Evolutionary conservation across 2,888 invertebrate species (phyloP).

Genomic region (Drosophila seclusa): DNA sequence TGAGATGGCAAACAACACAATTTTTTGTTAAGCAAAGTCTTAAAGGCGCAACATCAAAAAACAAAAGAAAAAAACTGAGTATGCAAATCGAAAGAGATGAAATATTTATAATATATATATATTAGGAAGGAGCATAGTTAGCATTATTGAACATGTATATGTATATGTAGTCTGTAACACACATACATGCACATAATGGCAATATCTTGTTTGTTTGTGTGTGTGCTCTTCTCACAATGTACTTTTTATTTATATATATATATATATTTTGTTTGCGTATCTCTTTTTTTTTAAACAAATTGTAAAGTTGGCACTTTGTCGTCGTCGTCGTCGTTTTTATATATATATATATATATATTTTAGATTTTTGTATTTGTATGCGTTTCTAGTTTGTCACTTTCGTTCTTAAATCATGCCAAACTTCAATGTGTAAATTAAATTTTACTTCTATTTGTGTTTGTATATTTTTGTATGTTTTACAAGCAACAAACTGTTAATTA

Average conservation of each 20-base stretch:
- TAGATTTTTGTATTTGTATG: conserved; percentile 14
- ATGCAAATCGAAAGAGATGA: conserved; percentile 22
- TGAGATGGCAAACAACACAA: conserved; percentile 38
- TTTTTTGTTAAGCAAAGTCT: conserved; percentile 61
- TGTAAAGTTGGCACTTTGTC: conserved; percentile 61
- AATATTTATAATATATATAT: conserved; percentile 48
- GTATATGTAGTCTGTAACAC: conserved; percentile 52
- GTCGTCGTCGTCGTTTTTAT: conserved; percentile 32
- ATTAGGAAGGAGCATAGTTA: conserved; percentile 63
- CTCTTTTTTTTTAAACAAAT: conserved; percentile 49
- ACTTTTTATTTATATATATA: conserved; percentile 21
- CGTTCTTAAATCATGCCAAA: conserved; percentile 39
- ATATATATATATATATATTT: background rate
- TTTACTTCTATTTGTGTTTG: conserved; percentile 42
- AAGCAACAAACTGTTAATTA: conserved; percentile 60
- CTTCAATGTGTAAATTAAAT: conserved; percentile 41
- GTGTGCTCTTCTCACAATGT: conserved; percentile 31
- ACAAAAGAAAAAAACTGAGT: conserved; percentile 14
- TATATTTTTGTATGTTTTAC: conserved; percentile 54
- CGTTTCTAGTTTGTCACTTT: conserved; percentile 25
- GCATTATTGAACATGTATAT: conserved; percentile 75
- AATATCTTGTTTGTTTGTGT: conserved; percentile 33
- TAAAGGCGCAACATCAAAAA: conserved; percentile 56
- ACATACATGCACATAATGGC: conserved; percentile 37
- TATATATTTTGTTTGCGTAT: conserved; percentile 20